These are phyloP conservation scores for Mesoligia furuncula DNA, from an alignment of 2,888 invertebrate species.

Conservation along the genomic window DNA sequence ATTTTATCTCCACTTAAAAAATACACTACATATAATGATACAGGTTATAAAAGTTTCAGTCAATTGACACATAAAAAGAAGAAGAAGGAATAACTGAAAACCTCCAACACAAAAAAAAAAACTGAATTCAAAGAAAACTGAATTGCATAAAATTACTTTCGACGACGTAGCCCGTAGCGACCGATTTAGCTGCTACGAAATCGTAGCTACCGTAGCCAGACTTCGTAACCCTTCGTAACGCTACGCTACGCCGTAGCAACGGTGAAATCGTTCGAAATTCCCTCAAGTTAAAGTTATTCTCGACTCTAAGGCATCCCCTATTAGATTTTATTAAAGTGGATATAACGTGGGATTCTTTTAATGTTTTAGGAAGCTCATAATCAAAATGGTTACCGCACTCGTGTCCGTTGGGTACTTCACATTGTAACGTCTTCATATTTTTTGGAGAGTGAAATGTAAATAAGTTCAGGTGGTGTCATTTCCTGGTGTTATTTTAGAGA, in stretches of 20 bases:
- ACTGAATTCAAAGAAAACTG: background rate
- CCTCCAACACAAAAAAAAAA: no score
- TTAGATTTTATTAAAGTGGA: conserved; percentile 50
- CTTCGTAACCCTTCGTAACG: conserved; percentile 6
- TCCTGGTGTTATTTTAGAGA: no score
- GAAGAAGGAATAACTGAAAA: background rate
- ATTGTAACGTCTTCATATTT: conserved; percentile 32
- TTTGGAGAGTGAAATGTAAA: background rate
- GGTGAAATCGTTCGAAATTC: background rate
- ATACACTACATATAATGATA: no score
- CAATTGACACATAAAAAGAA: background rate
- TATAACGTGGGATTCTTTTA: conserved; percentile 37
- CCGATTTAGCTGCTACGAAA: conserved; percentile 14
- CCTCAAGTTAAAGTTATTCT: conserved; percentile 29
- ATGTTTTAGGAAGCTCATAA: conserved; percentile 29
- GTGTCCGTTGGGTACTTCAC: conserved; percentile 5
- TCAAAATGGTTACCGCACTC: conserved; percentile 28
- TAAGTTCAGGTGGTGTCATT: background rate
- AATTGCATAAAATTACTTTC: conserved; percentile 6
- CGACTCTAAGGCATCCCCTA: conserved; percentile 18
- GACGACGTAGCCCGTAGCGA: conserved; percentile 1
- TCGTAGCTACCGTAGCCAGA: conserved; percentile 7
- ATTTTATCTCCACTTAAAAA: background rate
- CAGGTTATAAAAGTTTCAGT: no score
- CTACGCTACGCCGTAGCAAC: conserved; percentile 44